These are phyloP conservation scores for Myripristis murdjan DNA, from an alignment of 2,797 vertebrate genomes.

Conservation along the genomic window DNA sequence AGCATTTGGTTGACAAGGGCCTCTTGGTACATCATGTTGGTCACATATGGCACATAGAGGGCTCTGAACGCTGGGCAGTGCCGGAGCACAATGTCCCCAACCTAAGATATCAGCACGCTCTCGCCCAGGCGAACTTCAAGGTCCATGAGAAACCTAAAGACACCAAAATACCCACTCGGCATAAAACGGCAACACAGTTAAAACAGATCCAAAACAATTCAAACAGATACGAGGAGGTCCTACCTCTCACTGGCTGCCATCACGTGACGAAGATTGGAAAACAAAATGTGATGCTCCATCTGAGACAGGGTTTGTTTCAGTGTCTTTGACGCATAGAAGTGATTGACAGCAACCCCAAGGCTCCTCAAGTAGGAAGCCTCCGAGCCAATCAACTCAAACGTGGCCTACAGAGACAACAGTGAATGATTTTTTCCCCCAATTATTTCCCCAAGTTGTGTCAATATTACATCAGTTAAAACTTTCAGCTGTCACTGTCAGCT, in stretches of 20 bases:
- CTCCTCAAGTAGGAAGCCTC: conserved; percentile 89
- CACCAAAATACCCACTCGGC: not conserved
- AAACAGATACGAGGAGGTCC: conserved; percentile 8
- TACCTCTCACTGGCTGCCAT: conserved; percentile 74
- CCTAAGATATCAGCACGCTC: conserved; percentile 73
- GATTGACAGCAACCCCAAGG: conserved; percentile 81
- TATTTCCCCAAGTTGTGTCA: not conserved
- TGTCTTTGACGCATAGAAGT: conserved; percentile 80
- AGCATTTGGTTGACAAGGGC: conserved; percentile 80
- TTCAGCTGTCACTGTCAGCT: too few species aligned
- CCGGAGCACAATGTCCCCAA: conserved; percentile 83
- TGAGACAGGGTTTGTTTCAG: conserved; percentile 73
- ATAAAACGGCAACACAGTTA: not conserved
- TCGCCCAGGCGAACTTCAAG: conserved; percentile 82
- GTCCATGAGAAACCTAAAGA: conserved; percentile 83
- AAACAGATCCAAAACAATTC: too few species aligned
- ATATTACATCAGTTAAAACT: too few species aligned
- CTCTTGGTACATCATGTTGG: conserved; percentile 90
- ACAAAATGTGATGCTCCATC: conserved; percentile 84
- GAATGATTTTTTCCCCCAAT: too few species aligned
- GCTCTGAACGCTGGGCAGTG: conserved; percentile 76
- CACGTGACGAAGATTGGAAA: conserved; percentile 84
- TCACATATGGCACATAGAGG: conserved; percentile 88
- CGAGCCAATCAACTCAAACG: conserved; percentile 88
- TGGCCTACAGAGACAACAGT: conserved; percentile 69